Percentiles rank a stretch among this genome's conserved stretches.
Evolutionary conservation across 2,797 vertebrate genomes (phyloP).

Genomic region (Hephaestus fuliginosus): DNA sequence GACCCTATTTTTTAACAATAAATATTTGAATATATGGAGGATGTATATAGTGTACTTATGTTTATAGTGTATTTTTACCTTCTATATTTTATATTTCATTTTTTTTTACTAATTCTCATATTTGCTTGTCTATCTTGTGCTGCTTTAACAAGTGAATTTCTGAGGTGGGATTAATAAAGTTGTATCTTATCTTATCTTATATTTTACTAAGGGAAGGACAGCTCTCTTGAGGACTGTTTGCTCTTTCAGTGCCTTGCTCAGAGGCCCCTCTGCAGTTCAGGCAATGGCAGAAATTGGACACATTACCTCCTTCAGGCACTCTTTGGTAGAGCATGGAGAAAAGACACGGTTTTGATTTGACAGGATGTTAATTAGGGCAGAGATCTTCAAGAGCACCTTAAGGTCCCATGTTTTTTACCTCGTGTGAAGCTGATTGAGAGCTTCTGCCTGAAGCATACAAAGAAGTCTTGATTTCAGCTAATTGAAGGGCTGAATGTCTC

Average conservation of each 20-base stretch:
- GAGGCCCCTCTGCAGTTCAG: not conserved
- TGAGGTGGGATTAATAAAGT: too few species aligned
- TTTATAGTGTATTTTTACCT: too few species aligned
- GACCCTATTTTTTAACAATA: too few species aligned
- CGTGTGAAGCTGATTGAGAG: not conserved
- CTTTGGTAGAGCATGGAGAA: not conserved
- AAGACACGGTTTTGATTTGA: constrained; percentile 3
- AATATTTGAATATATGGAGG: too few species aligned
- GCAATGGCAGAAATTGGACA: not conserved
- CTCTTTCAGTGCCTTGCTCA: not conserved
- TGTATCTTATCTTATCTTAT: too few species aligned
- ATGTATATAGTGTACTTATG: too few species aligned
- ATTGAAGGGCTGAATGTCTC: not conserved
- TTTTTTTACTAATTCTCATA: too few species aligned
- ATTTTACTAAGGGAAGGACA: not conserved
- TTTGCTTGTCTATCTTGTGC: too few species aligned
- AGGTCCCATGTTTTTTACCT: constrained; percentile 5
- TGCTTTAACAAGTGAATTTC: too few species aligned
- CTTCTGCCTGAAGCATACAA: not conserved
- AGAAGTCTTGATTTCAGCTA: not conserved
- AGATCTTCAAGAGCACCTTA: constrained; percentile 3
- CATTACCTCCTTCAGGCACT: not conserved
- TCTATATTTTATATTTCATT: too few species aligned
- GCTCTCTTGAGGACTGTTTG: not conserved
- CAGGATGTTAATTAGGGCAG: not conserved